Base-by-base conservation (phyloP, 2,113 vertebrate species). In the Catharus minimus region DNA sequence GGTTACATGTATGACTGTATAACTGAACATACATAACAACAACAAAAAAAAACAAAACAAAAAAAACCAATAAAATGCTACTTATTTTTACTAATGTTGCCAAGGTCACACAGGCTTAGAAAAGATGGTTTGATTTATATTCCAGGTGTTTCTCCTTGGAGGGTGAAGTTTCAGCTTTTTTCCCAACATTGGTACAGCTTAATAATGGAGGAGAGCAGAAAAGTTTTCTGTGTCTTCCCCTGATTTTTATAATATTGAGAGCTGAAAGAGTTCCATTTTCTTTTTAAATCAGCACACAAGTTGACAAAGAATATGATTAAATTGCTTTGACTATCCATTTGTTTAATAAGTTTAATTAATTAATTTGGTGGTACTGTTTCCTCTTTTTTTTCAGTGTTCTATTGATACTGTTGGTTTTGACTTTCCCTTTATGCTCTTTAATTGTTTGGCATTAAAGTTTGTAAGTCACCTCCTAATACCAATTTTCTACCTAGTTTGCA, bases 241-340 rank as follows among this genome's bases (percentile, higher is more conserved):
- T 19, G 22, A 56, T 72, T 83, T 93, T 81, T 38, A 18, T 60
- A 88, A 83, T 11, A 60, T 5, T 44, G 65, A 72, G 11, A 47
- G 13, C 9, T 26, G 9, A 52, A 83, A 41, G 3, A 1, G 7
- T 55, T 75, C 13, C 0, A 0, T 60, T 86, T 74, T 47, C 33
- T 75, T 75, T 82, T 85, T 58, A 73, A 88, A 79, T 36, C 2
- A 6, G 44, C n/a, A 46, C 23, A 72, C 3, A 57, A 39, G 7
- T 30, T 78, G n/a, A 64, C 44, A 57, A 75, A 33, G 14, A 88
- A 46, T 43, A 65, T 57, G 20, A 81, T 57, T 4, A 77, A 77
- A 77, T 60, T 78, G 19, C 6, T 47, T 80, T 49, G 15, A 13
- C 19, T 64, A 52, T 60, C 14, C 30, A 30, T 8, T 64, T 88